Conservation (phyloP, 1,140 invertebrate genomes). For the Pseudomyrmex sp. region DNA sequence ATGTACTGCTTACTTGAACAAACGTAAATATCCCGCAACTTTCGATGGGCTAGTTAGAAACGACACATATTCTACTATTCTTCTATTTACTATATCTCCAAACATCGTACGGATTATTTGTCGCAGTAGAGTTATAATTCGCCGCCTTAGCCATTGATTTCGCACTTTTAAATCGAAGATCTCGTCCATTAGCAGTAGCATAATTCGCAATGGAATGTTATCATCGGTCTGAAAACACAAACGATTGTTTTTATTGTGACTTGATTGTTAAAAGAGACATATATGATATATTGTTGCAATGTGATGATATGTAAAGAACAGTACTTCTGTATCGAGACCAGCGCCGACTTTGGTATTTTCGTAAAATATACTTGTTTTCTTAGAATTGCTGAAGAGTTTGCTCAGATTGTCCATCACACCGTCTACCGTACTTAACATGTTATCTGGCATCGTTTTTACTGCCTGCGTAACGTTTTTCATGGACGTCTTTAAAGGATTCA, state of each 20-base stretch:
- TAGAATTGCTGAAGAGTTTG: conserved; percentile 85
- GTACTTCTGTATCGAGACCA: conserved; percentile 87
- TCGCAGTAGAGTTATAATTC: conserved; percentile 92
- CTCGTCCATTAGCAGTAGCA: conserved; percentile 95
- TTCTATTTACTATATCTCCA: conserved; percentile 94
- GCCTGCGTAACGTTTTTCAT: conserved; percentile 91
- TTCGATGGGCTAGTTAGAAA: conserved; percentile 95
- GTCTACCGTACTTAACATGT: conserved; percentile 92
- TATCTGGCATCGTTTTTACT: conserved; percentile 93
- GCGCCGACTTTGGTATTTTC: conserved; percentile 88
- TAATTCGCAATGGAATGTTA: conserved; percentile 94
- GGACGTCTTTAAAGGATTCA: conserved; percentile 93
- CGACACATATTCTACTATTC: conserved; percentile 97
- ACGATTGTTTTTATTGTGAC: conserved; percentile 1
- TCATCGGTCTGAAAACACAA: conserved; percentile 88
- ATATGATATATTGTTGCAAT: not conserved
- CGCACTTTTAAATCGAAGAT: conserved; percentile 95
- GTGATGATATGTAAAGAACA: conserved; percentile 29
- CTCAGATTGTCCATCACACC: conserved; percentile 92
- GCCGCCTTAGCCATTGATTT: conserved; percentile 94
- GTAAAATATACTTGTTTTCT: conserved; percentile 82
- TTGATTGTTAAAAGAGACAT: too few relatives aligned
- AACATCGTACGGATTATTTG: conserved; percentile 93
- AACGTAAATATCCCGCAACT: conserved; percentile 94
- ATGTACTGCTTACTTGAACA: conserved; percentile 90